These are phyloP conservation scores for Sisyra nigra DNA, from an alignment of 2,888 invertebrate species.

Conservation along the genomic window DNA sequence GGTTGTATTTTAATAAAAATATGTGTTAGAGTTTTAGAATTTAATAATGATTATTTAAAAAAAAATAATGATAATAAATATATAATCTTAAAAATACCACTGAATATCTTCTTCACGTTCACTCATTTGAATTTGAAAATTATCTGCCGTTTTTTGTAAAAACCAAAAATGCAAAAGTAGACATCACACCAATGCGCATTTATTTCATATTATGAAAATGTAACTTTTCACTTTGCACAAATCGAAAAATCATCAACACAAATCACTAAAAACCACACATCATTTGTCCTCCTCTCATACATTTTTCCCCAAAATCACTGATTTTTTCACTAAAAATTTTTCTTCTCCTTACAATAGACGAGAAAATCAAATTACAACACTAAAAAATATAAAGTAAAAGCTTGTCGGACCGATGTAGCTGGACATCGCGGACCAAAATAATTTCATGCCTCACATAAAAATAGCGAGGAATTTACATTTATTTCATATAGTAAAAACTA, in stretches of 20 bases:
- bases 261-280: slow-evolving; percentile 1
- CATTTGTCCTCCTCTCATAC: not conserved
- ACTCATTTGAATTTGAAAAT: too few species aligned
- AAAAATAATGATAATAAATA: too few species aligned
- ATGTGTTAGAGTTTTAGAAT: too few species aligned
- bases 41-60: too few species aligned
- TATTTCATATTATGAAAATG: too few species aligned
- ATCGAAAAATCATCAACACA: not conserved
- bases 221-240: not conserved
- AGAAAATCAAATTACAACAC: not conserved
- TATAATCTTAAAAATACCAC: too few species aligned
- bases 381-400: slow-evolving; percentile 11
- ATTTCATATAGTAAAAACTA: too few species aligned
- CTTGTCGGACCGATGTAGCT: slow-evolving; percentile 23
- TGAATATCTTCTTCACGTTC: too few species aligned
- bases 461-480: slow-evolving; percentile 1
- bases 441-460: slow-evolving; percentile 7
- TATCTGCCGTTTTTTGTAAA: not conserved
- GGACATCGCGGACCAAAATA: slow-evolving; percentile 26
- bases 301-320: slow-evolving; percentile 2
- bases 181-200: not conserved
- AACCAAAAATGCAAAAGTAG: not conserved
- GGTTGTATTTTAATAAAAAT: too few species aligned
- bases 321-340: not conserved
- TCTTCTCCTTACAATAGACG: too few species aligned